Conservation (phyloP, 1,140 invertebrate species). For the Anoplolepis gracilipes region DNA sequence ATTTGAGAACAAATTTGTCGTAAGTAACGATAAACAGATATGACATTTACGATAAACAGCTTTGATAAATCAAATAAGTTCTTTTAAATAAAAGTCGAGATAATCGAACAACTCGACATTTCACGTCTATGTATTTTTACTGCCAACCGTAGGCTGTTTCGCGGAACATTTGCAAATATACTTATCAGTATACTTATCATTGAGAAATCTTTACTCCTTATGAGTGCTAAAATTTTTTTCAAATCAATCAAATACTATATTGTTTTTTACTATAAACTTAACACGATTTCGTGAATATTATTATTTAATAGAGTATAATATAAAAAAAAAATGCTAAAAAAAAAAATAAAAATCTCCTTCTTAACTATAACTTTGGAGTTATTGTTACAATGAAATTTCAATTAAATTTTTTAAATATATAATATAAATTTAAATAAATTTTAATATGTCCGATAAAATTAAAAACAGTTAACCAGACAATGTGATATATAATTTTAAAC, state of each 20-base stretch:
- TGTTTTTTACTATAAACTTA: neutral
- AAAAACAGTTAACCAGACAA: neutral
- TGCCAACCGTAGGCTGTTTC: no score
- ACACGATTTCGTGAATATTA: neutral
- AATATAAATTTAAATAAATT: no score
- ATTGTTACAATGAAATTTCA: neutral
- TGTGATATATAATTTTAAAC: conserved; percentile 9
- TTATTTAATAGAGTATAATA: neutral
- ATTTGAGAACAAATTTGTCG: neutral
- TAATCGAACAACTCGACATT: neutral
- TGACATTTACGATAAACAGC: conserved; percentile 1
- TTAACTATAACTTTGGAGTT: neutral
- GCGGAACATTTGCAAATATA: neutral
- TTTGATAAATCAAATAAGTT: neutral
- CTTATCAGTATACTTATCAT: neutral
- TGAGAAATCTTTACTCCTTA: neutral
- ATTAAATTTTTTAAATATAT: neutral
- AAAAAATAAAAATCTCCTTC: neutral
- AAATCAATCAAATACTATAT: neutral
- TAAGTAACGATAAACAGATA: neutral
- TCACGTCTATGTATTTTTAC: neutral
- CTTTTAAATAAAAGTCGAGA: neutral
- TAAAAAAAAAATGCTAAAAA: neutral
- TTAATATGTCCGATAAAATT: conserved; percentile 8
- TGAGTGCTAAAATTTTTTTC: neutral